phyloP scores from a whole-genome alignment of 1,140 invertebrate genomes.

The Pseudomyrmex cubaensis region DNA sequence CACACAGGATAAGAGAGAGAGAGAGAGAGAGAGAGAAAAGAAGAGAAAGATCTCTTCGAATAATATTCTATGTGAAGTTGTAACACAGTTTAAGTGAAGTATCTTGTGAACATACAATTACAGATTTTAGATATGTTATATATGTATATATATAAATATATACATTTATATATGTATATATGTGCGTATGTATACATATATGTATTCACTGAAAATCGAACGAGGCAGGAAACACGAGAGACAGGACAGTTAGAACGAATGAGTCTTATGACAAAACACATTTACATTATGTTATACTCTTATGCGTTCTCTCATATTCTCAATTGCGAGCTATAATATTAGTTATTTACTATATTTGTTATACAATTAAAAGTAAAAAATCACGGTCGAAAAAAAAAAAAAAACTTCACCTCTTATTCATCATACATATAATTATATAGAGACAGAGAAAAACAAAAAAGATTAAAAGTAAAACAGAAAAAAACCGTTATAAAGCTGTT shows the following conservation, averaged over 20 bases:
- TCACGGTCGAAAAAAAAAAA: constrained; percentile 69
- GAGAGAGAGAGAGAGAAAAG: constrained; percentile 18
- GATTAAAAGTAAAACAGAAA: constrained; percentile 66
- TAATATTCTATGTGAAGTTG: constrained; percentile 64
- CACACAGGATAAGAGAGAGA: too few relatives aligned
- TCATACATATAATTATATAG: constrained; percentile 44
- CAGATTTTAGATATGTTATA: constrained; percentile 64
- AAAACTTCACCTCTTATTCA: constrained; percentile 67
- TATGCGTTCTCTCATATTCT: constrained; percentile 74
- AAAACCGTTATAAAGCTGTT: constrained; percentile 76
- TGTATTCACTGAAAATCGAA: constrained; percentile 56
- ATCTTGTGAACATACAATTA: constrained; percentile 57
- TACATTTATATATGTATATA: background rate
- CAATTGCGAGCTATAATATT: constrained; percentile 77
- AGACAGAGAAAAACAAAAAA: constrained; percentile 61
- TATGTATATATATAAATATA: too few relatives aligned
- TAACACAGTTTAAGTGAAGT: constrained; percentile 66
- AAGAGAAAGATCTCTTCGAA: constrained; percentile 67
- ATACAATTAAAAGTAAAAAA: constrained; percentile 67
- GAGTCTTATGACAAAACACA: constrained; percentile 60
- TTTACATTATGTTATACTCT: constrained; percentile 72
- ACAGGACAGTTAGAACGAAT: constrained; percentile 61
- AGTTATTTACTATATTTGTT: constrained; percentile 79
- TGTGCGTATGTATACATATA: constrained; percentile 34
- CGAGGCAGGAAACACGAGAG: constrained; percentile 43